Evolutionary conservation across 2,888 invertebrate genomes (phyloP).

Genomic region (Apeira syringaria): DNA sequence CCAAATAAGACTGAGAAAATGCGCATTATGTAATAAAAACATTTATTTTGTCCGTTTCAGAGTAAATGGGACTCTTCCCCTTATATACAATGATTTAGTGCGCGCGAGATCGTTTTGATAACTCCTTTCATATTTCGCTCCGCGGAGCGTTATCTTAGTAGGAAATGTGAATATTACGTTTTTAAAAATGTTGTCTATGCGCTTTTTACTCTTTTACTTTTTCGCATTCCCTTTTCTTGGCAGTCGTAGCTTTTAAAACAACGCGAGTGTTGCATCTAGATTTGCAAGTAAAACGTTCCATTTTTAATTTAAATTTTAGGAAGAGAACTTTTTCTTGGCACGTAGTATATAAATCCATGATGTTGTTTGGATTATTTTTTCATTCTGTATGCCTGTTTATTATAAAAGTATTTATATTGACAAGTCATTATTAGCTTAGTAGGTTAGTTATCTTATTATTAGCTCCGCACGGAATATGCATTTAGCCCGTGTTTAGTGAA

Average conservation of each 20-base stretch:
- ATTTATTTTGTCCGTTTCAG: constrained; percentile 81
- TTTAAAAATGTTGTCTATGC: constrained; percentile 49
- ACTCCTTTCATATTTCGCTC: constrained; percentile 79
- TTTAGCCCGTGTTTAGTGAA: no score
- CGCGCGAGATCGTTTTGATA: constrained; percentile 80
- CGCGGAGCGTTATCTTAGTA: constrained; percentile 75
- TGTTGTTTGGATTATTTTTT: no score
- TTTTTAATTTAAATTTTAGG: constrained; percentile 33
- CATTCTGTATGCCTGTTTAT: no score
- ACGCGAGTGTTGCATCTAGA: constrained; percentile 31
- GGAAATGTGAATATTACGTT: constrained; percentile 70
- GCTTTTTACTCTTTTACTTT: constrained; percentile 40
- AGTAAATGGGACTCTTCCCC: constrained; percentile 80
- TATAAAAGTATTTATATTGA: no score
- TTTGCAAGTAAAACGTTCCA: constrained; percentile 25
- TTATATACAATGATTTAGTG: constrained; percentile 81
- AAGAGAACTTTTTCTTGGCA: no score
- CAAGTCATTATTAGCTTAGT: no score
- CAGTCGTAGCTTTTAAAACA: constrained; percentile 42
- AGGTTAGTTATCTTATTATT: no score
- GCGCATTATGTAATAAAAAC: constrained; percentile 82
- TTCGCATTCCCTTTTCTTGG: constrained; percentile 46
- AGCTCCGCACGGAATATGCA: no score
- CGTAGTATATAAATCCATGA: no score
- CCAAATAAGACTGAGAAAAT: constrained; percentile 75